These are phyloP conservation scores for Eolophus roseicapilla DNA, from an alignment of 2,113 vertebrate genomes.

Conservation along the genomic window DNA sequence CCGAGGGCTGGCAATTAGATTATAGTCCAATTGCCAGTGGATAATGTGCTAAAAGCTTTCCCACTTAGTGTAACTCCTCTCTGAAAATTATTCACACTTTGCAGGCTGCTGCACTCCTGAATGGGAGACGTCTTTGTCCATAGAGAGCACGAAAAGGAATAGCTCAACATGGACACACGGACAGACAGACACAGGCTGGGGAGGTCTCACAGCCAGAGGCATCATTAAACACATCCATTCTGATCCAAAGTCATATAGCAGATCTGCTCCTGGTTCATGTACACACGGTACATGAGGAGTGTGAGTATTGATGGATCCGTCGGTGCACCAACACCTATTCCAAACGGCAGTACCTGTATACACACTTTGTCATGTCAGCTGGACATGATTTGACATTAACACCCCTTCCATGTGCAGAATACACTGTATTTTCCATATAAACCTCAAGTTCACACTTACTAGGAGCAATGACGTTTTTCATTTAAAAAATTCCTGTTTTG, in stretches of 20 bases:
- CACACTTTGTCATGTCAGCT: neutral
- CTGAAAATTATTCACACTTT: slow-evolving; percentile 92
- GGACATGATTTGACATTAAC: neutral
- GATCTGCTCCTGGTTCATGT: neutral
- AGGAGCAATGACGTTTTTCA: neutral
- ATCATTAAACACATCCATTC: neutral
- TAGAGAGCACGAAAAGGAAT: neutral
- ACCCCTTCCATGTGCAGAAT: neutral
- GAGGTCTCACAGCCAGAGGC: neutral
- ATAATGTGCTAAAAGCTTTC: slow-evolving; percentile 98
- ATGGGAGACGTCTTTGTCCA: neutral
- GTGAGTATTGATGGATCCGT: rapidly evolving
- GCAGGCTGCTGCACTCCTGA: slow-evolving; percentile 63
- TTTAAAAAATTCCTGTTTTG: neutral
- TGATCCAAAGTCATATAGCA: neutral
- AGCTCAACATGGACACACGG: neutral
- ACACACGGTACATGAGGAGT: neutral
- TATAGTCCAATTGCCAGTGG: slow-evolving; percentile 86
- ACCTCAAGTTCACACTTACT: neutral
- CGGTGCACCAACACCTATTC: rapidly evolving
- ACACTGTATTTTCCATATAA: neutral
- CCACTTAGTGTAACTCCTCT: slow-evolving; percentile 83
- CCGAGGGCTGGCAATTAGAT: slow-evolving; percentile 84
- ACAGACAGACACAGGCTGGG: neutral
- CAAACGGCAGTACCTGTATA: rapidly evolving